A percentile compares a stretch with the other conserved stretches of the same genome.
These are phyloP conservation scores for Mactra quadrangularis DNA, from an alignment of 1,140 invertebrate species.

Conservation along the genomic window DNA sequence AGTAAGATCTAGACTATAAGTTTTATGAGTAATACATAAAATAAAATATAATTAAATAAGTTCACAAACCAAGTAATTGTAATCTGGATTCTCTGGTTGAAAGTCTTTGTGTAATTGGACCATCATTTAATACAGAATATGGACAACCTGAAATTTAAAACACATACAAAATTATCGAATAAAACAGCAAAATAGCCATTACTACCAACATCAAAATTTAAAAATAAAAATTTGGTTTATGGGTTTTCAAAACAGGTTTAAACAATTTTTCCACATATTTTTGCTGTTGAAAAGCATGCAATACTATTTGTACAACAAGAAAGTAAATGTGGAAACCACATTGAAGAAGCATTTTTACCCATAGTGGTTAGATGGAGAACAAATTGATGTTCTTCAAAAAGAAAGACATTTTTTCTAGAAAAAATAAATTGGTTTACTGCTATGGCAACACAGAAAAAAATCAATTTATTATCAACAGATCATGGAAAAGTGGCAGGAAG, in stretches of 20 bases:
- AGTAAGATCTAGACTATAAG: too few relatives aligned
- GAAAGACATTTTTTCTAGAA: too few relatives aligned
- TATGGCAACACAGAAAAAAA: too few relatives aligned
- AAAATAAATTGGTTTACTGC: too few relatives aligned
- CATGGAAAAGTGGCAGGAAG: too few relatives aligned
- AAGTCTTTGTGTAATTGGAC: slow-evolving; percentile 89
- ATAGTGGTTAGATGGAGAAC: not conserved
- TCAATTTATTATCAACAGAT: too few relatives aligned
- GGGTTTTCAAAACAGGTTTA: too few relatives aligned
- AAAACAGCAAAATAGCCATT: not conserved
- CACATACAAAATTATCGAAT: not conserved
- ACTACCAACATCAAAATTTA: not conserved
- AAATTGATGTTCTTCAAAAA: not conserved
- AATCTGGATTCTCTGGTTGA: slow-evolving; percentile 87
- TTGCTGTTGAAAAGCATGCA: not conserved
- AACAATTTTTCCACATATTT: too few relatives aligned
- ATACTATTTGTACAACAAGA: too few relatives aligned
- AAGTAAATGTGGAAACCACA: not conserved
- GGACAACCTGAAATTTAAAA: slow-evolving; percentile 87
- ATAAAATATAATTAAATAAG: too few relatives aligned
- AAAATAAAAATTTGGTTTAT: too few relatives aligned
- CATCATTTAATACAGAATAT: slow-evolving; percentile 87
- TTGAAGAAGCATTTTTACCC: not conserved
- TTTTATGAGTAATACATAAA: too few relatives aligned
- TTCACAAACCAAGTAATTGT: slow-evolving; percentile 88